Evolutionary conservation across 2,113 vertebrate genomes (phyloP).

Genomic region (Meleagris gallopavo): DNA sequence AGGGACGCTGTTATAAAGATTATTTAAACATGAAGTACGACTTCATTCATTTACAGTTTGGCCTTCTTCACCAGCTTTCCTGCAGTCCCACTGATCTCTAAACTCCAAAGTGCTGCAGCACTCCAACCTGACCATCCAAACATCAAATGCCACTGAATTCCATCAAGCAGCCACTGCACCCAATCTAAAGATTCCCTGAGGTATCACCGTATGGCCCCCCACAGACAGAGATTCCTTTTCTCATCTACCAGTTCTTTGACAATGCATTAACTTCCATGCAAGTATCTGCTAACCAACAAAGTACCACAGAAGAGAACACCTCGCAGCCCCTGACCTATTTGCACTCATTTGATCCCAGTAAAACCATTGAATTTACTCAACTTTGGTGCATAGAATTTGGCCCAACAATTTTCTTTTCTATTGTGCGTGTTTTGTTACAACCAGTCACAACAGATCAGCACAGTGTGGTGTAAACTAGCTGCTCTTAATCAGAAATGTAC

Average conservation of each 20-base stretch:
- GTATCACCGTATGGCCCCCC: background rate
- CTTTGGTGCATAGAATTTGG: background rate
- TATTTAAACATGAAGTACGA: background rate
- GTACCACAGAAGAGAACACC: background rate
- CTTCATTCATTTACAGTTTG: background rate
- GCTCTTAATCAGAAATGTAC: conserved; percentile 20
- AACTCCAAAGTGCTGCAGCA: background rate
- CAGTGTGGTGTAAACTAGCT: conserved; percentile 16
- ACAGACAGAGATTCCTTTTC: background rate
- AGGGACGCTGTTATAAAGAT: background rate
- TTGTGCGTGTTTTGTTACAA: background rate
- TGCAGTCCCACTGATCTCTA: background rate
- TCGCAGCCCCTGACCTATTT: background rate
- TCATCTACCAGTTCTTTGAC: background rate
- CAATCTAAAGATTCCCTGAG: fast-evolving
- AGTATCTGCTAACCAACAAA: background rate
- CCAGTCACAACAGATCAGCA: conserved; percentile 32
- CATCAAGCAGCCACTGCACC: background rate
- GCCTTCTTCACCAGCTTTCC: background rate
- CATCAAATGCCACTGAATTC: fast-evolving
- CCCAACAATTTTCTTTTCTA: background rate
- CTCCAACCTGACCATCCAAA: background rate
- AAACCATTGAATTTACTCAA: background rate
- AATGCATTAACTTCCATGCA: fast-evolving
- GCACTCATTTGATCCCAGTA: fast-evolving